phyloP scores from a whole-genome alignment of 2,113 vertebrate species.

The Sinosuthora webbiana region DNA sequence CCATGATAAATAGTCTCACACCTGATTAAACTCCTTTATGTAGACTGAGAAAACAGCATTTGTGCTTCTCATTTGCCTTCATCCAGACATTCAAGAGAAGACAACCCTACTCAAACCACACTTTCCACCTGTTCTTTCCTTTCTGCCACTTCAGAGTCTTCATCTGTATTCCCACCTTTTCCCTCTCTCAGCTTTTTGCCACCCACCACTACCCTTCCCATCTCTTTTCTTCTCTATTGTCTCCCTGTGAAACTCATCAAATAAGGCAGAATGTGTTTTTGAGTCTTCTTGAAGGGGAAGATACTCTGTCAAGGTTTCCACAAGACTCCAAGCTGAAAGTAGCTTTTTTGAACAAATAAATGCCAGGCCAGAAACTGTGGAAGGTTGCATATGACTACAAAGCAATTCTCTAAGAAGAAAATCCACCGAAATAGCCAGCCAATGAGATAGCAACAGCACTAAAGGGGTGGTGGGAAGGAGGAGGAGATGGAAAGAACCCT shows the following conservation, averaged over 20 bases:
- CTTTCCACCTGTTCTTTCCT: not conserved
- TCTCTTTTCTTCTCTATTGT: not conserved
- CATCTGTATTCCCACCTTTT: not conserved
- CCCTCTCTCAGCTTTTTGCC: not conserved
- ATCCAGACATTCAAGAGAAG: not conserved
- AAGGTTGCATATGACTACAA: not conserved
- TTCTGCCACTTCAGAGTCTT: not conserved
- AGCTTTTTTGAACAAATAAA: not conserved
- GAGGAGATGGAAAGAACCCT: not conserved
- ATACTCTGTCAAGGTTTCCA: not conserved
- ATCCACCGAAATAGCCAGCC: not conserved
- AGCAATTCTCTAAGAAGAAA: not conserved
- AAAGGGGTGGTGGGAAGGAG: not conserved
- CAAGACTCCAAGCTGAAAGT: not conserved
- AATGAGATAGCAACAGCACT: not conserved
- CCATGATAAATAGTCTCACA: slow-evolving; percentile 68
- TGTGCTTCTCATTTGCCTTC: slow-evolving; percentile 2
- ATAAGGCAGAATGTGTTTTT: not conserved
- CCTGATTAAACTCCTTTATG: slow-evolving; percentile 36
- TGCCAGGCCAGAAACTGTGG: not conserved
- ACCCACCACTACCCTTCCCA: not conserved
- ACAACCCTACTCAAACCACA: not conserved
- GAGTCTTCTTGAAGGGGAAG: not conserved
- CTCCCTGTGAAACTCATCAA: not conserved
- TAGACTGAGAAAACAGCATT: slow-evolving; percentile 29